Percentiles rank a stretch among this genome's conserved stretches.
Conservation (phyloP, 2,797 vertebrate genomes). For the Xenops minutus region DNA sequence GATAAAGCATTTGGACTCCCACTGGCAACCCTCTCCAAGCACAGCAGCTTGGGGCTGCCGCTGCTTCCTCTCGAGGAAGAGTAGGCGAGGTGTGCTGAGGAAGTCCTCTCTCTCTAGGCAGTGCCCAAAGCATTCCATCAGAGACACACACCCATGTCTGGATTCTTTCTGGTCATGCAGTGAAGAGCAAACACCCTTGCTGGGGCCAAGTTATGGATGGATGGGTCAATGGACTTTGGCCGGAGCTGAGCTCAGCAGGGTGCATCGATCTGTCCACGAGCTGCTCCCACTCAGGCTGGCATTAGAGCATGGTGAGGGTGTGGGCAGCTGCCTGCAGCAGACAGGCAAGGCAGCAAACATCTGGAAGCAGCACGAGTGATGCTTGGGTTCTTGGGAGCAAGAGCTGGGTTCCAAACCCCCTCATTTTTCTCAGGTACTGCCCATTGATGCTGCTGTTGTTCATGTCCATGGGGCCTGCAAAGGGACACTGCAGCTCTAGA, state of each 20-base stretch:
- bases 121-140: not conserved
- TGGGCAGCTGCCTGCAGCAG: not conserved
- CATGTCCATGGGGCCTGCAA: accelerated
- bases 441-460: not conserved
- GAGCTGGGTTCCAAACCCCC: not conserved
- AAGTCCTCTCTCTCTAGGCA: not conserved
- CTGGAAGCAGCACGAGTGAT: not conserved
- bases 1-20: not conserved
- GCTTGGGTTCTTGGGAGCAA: not conserved
- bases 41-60: not conserved
- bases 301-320: accelerated
- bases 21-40: not conserved
- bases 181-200: not conserved
- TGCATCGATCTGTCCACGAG: accelerated
- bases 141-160: not conserved
- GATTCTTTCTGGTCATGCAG: not conserved
- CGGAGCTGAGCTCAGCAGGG: not conserved
- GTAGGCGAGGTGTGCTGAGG: not conserved
- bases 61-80: not conserved
- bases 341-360: not conserved
- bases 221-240: accelerated
- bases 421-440: not conserved
- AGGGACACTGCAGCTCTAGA: not conserved
- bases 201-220: accelerated
- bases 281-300: not conserved